Evolutionary conservation across 2,113 vertebrate species (phyloP).

Genomic region (Pedionomus torquatus): DNA sequence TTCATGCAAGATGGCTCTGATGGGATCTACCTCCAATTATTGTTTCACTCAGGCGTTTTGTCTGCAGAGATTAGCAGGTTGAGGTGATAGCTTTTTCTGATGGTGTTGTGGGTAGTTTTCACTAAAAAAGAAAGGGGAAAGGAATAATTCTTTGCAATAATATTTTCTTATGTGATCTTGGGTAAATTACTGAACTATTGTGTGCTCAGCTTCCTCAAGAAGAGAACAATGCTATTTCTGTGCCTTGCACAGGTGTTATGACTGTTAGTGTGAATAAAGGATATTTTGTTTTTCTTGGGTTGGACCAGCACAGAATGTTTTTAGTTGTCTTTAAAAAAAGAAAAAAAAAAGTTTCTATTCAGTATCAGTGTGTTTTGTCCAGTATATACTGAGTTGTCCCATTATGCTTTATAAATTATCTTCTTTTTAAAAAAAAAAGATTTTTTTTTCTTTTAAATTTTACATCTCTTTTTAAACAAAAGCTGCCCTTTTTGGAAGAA

Average conservation of each 20-base stretch:
- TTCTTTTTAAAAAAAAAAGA: no score
- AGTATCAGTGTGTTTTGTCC: neutral
- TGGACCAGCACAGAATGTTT: neutral
- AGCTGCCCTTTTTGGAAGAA: neutral
- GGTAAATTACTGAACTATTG: neutral
- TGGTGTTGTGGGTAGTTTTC: neutral
- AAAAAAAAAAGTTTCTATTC: neutral
- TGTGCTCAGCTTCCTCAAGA: slow-evolving; percentile 9
- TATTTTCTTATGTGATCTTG: neutral
- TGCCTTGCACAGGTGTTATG: slow-evolving; percentile 18
- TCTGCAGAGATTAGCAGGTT: neutral
- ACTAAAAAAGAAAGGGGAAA: slow-evolving; percentile 7
- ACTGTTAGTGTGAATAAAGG: slow-evolving; percentile 18
- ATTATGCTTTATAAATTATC: neutral
- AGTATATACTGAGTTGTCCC: neutral
- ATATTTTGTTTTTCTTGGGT: neutral
- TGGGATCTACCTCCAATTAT: neutral
- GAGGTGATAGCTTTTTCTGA: neutral
- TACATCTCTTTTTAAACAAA: neutral
- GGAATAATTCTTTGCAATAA: slow-evolving; percentile 27
- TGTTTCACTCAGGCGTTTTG: neutral
- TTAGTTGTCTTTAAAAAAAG: neutral
- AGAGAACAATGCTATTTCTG: slow-evolving; percentile 40
- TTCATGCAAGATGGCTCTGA: neutral
- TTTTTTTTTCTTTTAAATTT: neutral